phyloP scores from a whole-genome alignment of 2,113 vertebrate genomes.

The Notarius lentiginosus region DNA sequence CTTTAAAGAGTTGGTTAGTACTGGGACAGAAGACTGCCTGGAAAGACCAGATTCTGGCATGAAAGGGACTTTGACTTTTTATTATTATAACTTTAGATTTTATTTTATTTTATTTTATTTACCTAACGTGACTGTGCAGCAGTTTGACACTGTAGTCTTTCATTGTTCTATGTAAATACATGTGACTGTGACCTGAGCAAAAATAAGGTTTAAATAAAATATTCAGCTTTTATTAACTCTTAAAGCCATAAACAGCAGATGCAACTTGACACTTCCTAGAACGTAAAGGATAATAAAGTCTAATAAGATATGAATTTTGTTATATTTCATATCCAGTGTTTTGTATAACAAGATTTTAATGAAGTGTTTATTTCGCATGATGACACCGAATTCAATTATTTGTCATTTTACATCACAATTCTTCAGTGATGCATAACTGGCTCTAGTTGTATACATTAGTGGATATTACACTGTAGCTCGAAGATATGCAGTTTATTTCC shows the following conservation, averaged over 20 bases:
- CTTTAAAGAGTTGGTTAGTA: too few species aligned
- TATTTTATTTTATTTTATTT: neutral
- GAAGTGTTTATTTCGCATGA: neutral
- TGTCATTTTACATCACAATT: neutral
- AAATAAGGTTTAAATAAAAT: neutral
- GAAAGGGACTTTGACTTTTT: too few species aligned
- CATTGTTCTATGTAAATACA: too few species aligned
- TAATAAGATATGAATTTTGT: neutral
- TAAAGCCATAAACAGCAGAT: neutral
- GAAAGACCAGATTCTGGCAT: too few species aligned
- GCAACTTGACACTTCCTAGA: neutral
- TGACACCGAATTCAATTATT: neutral
- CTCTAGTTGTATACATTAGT: neutral
- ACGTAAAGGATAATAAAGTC: neutral
- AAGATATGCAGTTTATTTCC: too few species aligned
- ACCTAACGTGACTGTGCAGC: neutral
- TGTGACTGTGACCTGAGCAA: neutral
- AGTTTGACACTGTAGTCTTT: too few species aligned
- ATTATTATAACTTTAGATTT: too few species aligned
- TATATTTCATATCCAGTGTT: neutral
- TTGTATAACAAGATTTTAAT: neutral
- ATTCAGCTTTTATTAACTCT: neutral
- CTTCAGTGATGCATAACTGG: neutral
- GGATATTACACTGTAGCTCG: too few species aligned
- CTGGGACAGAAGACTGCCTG: too few species aligned